phyloP scores from a whole-genome alignment of 2,888 invertebrate species.

The Tenthredo notha region DNA sequence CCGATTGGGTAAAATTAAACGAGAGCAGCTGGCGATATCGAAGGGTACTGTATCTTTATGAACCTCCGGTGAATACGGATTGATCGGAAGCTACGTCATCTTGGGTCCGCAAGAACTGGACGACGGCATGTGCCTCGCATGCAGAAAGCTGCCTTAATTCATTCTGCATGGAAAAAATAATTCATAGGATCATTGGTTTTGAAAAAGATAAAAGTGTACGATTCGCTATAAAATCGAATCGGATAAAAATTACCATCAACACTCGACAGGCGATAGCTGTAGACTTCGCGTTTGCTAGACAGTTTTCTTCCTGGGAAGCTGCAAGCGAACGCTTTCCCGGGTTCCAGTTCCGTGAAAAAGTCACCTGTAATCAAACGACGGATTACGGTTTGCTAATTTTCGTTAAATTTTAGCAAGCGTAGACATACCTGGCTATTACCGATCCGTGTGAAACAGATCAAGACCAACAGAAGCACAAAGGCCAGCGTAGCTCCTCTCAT shows the following conservation, averaged over 20 bases:
- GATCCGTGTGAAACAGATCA: conserved; percentile 1
- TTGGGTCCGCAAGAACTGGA: conserved; percentile 20
- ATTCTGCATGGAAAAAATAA: conserved; percentile 15
- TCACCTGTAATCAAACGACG: conserved; percentile 34
- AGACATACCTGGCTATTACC: conserved; percentile 20
- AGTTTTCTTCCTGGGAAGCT: conserved; percentile 13
- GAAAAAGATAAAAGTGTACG: background rate
- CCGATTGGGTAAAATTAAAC: background rate
- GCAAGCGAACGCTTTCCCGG: conserved; percentile 37
- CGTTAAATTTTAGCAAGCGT: background rate
- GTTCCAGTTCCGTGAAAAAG: conserved; percentile 50
- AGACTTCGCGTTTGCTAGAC: conserved; percentile 34
- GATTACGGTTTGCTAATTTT: background rate
- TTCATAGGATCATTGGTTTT: background rate
- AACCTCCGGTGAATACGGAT: conserved; percentile 22
- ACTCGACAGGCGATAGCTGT: conserved; percentile 25
- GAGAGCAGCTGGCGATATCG: background rate
- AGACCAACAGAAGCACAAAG: conserved; percentile 1
- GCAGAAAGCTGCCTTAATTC: conserved; percentile 45
- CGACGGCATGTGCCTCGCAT: conserved; percentile 40
- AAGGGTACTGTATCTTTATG: conserved; percentile 9
- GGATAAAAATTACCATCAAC: conserved; percentile 10
- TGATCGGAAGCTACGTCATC: conserved; percentile 43
- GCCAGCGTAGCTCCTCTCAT: background rate
- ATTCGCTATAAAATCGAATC: background rate